Conservation (phyloP, 2,113 vertebrate species). For the Psephotus haematonotus region DNA sequence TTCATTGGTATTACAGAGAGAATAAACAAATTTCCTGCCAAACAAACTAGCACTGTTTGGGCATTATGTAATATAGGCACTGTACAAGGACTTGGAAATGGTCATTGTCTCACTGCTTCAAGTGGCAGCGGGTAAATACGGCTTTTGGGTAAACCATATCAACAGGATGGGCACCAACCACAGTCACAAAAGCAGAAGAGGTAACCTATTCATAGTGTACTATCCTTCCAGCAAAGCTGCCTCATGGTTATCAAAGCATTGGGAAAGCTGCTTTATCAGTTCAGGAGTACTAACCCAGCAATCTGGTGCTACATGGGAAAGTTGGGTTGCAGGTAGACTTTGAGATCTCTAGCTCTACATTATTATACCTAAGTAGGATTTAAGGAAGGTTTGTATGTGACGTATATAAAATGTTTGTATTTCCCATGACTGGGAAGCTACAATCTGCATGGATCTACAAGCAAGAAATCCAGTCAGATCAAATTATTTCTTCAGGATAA, state of each 20-base stretch:
- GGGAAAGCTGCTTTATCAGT: background rate
- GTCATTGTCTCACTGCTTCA: background rate
- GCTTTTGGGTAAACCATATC: background rate
- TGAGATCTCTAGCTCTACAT: background rate
- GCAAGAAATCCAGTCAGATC: background rate
- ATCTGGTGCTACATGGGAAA: background rate
- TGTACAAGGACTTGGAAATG: background rate
- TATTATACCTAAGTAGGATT: background rate
- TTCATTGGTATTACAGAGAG: background rate
- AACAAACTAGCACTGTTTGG: background rate
- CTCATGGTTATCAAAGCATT: background rate
- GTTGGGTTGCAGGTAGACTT: background rate
- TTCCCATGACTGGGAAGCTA: background rate
- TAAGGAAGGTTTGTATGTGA: background rate
- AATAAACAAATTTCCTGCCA: background rate
- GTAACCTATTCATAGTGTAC: background rate
- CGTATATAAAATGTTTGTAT: background rate
- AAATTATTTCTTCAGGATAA: background rate
- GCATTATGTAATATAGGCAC: background rate
- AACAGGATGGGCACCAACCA: background rate
- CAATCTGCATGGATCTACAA: background rate
- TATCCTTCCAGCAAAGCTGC: background rate
- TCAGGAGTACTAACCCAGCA: background rate
- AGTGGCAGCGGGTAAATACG: background rate
- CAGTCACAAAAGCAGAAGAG: background rate